phyloP scores from a whole-genome alignment of 2,888 invertebrate genomes.

The Quadroppia sp. region DNA sequence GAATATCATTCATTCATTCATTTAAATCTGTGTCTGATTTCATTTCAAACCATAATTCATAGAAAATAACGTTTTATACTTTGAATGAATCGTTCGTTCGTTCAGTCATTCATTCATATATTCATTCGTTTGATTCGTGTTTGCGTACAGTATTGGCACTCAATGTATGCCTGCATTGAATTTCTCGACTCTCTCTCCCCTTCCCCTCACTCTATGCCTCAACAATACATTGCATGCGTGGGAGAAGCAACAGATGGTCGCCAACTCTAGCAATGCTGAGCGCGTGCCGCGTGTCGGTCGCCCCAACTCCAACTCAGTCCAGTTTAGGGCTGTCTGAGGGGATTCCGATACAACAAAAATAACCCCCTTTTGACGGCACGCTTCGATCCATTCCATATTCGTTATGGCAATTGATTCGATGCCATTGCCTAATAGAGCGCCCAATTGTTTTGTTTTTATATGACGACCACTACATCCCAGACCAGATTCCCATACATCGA shows the following conservation, averaged over 20 bases:
- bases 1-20: not conserved
- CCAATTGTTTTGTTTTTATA: not conserved
- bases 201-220: not conserved
- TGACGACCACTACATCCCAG: not conserved
- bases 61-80: conserved; percentile 5
- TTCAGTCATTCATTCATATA: not conserved
- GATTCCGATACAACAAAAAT: conserved; percentile 25
- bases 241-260: conserved; percentile 36
- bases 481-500: conserved; percentile 10
- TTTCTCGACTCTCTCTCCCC: not conserved
- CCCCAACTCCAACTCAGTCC: not conserved
- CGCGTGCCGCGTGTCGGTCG: conserved; percentile 37
- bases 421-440: conserved; percentile 22
- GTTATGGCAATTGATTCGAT: not conserved
- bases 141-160: not conserved
- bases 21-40: not conserved
- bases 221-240: conserved; percentile 30
- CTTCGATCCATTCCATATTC: conserved; percentile 5
- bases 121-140: conserved; percentile 4
- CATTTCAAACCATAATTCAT: conserved; percentile 9
- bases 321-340: conserved; percentile 27
- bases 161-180: conserved; percentile 10
- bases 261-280: conserved; percentile 6
- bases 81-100: not conserved
- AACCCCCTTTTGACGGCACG: conserved; percentile 18